Evolutionary conservation across 2,113 vertebrate species (phyloP), one percentile per base, ranked within the genome.

Genomic region (Entelurus aequoreus): DNA sequence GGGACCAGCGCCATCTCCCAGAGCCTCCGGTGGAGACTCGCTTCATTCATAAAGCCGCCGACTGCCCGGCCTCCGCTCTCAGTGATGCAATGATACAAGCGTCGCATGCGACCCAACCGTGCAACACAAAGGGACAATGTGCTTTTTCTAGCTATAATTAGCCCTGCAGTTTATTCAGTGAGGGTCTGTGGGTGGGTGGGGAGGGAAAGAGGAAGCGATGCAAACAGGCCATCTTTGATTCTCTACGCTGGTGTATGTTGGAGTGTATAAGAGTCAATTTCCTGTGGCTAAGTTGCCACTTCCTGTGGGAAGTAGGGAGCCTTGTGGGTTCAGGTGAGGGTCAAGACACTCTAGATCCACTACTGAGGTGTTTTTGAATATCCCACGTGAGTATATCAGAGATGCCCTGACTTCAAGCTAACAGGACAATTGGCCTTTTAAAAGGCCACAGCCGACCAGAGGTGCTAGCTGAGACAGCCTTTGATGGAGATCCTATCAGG

Each of bases 11-110:
- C 88, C 85, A 88, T 84, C 83, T 83, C 70, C 62, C 78, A 74
- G 28, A 28, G 85, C 74, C 79, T 83, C 82, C 81, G 68, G 65
- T 72, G 62, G 71, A 82, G 79, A 86, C 70, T 84, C 63, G 49
- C 48, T 87, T 90, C 89, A 91, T 91, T 91, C 89, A 88, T 86
- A 87, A 88, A 88, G 81, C 68, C 77, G 12, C 68, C 62, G 71
- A 65, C 80, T 70, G 56, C 76, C 10, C 42, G 72, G 80, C 76
- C 79, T 81, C 77, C 66, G 59, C 80, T 65, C 72, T 49, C 64
- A 74, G 82, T 88, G 87, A 87, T 90, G 87, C 86, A 90, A 89
- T 62, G 68, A 72, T 70, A 83, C 54, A 59, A 75, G 61, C 52
- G 67, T 54, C 80, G 75, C 77, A 71, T 77, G 84, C 81, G 84